phyloP scores from a whole-genome alignment of 92 coral and sea anemone genomes.

The Virgularia gustaviana region DNA sequence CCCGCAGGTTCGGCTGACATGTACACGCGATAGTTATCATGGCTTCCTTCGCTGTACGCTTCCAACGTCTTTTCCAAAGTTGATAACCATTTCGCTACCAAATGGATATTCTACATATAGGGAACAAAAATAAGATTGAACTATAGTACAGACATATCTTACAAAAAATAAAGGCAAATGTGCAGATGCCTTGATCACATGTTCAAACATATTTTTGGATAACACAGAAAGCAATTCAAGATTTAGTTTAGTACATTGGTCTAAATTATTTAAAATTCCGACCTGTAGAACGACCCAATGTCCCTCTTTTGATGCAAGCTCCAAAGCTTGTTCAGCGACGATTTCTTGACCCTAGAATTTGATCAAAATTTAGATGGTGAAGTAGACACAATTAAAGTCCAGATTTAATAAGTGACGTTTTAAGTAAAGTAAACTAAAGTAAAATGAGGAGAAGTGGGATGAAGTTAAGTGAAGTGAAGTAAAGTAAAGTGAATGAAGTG shows the following conservation, averaged over 20 bases:
- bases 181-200: too few relatives aligned
- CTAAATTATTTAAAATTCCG: not conserved
- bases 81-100: conserved; percentile 95
- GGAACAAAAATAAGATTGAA: not conserved
- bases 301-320: conserved; percentile 92
- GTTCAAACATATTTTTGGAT: too few relatives aligned
- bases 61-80: conserved; percentile 97
- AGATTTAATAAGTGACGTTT: too few relatives aligned
- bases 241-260: too few relatives aligned
- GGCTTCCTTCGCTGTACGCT: conserved; percentile 88
- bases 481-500: not conserved
- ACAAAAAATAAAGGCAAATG: too few relatives aligned
- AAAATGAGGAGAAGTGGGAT: too few relatives aligned
- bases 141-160: too few relatives aligned
- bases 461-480: too few relatives aligned
- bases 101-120: conserved; percentile 77
- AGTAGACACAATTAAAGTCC: too few relatives aligned
- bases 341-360: conserved; percentile 94
- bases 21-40: conserved; percentile 90
- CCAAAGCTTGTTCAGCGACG: conserved; percentile 94
- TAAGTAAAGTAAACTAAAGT: not conserved
- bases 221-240: too few relatives aligned
- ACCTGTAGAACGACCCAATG: conserved; percentile 99
- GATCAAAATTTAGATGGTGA: not conserved
- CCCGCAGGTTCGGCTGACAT: conserved; percentile 99